Base-by-base conservation (phyloP, 2,888 invertebrate species). In the Stenodera caucasica region DNA sequence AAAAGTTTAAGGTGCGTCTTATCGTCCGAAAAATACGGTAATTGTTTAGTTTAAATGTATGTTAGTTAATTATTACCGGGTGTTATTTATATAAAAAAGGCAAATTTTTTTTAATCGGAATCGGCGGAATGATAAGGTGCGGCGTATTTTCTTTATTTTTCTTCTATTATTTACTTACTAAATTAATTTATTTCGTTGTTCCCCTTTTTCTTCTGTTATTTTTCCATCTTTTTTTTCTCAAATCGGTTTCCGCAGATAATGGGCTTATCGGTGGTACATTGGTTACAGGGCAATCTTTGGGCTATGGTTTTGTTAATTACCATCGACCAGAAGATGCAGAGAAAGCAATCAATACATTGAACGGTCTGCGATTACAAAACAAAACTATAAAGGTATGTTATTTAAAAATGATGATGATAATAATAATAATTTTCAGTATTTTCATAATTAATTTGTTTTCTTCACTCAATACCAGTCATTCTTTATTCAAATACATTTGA, bases 291-390 rank as follows among this genome's bases (percentile, higher is more conserved):
- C 99, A 99, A 84, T 98, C 97, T 83, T 88, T 99, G 78, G 99
- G 99, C 76, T 99, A 99, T 83, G 99, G 98, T 72, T 99, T 99
- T 84, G 99, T 99, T 78, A 99, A 99, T 86, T 99, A 98, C 84
- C 94, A 96, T 81, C 89, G 95, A 71, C 89, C 95, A 57, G 96
- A 97, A 82, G 98, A 99, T 82, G 99, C 99, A 64, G 95, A 96
- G 81, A 98, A 98, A 83, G 99, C 99, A 65, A 98, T 99, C 81
- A 92, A 93, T 82, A 96, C 97, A 59, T 88, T 99, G 72, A 99
- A 99, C 83, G 98, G 98, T 66, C 88, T 99, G 72, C 88, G 98
- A 69, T 87, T 99, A 72, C 98, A 99, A 83, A 99, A 99, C 83
- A 99, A 99, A 87, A 99, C 98, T 51, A 99, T 99, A 77, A 99